Evolutionary conservation across 2,797 vertebrate genomes (phyloP), one percentile per base, ranked within the genome.

Genomic region (Epinephelus awoara): DNA sequence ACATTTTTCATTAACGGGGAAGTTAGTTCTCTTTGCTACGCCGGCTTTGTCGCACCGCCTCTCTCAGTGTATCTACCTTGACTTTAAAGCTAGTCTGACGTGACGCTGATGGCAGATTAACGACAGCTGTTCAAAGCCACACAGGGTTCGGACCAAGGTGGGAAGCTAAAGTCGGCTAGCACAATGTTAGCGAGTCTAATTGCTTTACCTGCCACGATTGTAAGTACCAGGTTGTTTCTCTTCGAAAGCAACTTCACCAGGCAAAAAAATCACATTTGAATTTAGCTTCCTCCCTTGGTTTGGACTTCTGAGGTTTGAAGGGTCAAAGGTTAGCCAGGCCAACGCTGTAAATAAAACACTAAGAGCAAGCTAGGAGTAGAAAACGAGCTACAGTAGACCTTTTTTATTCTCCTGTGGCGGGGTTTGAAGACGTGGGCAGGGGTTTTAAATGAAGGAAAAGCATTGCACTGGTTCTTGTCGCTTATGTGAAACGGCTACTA

Each of bases 391-490:
- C 72, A 29, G 62, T 62, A 55, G 57, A 70, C 68, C 71, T 62
- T 73, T 71, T 80, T 68, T 75, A 54, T 79, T 69, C 63, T 75
- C 77, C 73, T 75, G 50, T 69, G 79, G 59, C 79, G 59, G 66
- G 50, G 38, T 75, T 81, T 76, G 51, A 79, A 76, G 27, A 83
- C 79, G 61, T 34, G 62, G 64, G 62, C 44, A 14, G 68, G 34
- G 72, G 54, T 86, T 92, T 82, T 29, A 80, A 88, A 80, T 83
- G 73, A 93, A 88, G 84, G 83, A 88, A 82, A 87, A 83, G 85
- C 79, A 72, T 91, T 93, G 93, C 94, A 94, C 93, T 91, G 91
- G 91, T 90, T 94, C 73, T 79, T 77, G 82, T 88, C 55, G 87
- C 87, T 85, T 77, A 54, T 68, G 79, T 88, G 86, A 90, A 91